Base-by-base conservation (phyloP, 2,113 vertebrate species). In the Chlorodrepanis virens region DNA sequence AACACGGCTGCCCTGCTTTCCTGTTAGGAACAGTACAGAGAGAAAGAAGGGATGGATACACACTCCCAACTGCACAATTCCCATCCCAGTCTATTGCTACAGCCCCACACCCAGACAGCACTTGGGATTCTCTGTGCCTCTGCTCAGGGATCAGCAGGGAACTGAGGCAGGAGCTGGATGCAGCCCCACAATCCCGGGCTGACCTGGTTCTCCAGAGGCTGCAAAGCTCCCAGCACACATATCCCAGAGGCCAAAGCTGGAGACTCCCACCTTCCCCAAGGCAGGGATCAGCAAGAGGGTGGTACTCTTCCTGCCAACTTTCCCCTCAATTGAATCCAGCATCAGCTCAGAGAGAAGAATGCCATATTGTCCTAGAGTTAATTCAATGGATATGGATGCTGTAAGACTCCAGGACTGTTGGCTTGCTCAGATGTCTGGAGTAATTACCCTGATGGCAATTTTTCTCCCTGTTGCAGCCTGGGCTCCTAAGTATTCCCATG, bases 181-280 rank as follows among this genome's bases (percentile, higher is more conserved):
- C 81, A 89, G 72, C 59, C n/a, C 49, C 2, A 1, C 0, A 0
- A 40, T 12, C 37, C 44, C 1, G 0, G 64, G 54, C 72, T 2
- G 3, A 15, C 7, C 72, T 4, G 10, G 18, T 33, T 78, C 72
- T 81, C 79, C 1, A 0, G 52, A 47, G n/a, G 49, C 68, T 39
- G 53, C 8, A 6, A 45, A 84, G 88, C 64, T 83, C 74, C 15
- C 2, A 45, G 7, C 29, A 28, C 64, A 67, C 9, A 1, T 19
- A 54, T 27, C 63, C 44, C 69, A 80, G 18, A 8, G 18, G 54
- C 50, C 89, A 57, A 53, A 27, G 35, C 11, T 64, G 54, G 42
- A 63, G n/a, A 74, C 24, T 57, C 69, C 54, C 56, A 45, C 39
- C 67, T 68, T 69, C 67, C 75, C 21, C 78, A n/a, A 37, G 68